phyloP scores from a whole-genome alignment of 1,140 invertebrate genomes.

The Apis florea region DNA sequence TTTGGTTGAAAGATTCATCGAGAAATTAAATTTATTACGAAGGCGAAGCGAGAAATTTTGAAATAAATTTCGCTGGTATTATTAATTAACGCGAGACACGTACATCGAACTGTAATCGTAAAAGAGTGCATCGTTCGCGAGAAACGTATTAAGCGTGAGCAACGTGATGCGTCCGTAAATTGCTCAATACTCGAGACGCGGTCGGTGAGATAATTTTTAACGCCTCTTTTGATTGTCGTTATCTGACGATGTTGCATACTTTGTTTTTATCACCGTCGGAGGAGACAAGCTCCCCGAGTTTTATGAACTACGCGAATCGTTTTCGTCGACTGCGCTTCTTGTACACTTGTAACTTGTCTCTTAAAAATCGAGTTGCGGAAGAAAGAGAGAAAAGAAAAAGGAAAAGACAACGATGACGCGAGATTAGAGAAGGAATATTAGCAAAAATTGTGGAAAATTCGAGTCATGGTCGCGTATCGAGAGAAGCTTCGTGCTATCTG shows the following conservation, averaged over 20 bases:
- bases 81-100: too few relatives aligned
- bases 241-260: constrained; percentile 29
- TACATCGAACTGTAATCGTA: not conserved
- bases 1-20: too few relatives aligned
- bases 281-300: not conserved
- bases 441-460: not conserved
- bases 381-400: too few relatives aligned
- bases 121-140: not conserved
- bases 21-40: too few relatives aligned
- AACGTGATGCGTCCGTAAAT: constrained; percentile 3
- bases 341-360: too few relatives aligned
- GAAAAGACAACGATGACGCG: not conserved
- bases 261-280: not conserved
- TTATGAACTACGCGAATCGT: not conserved
- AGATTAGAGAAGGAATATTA: not conserved
- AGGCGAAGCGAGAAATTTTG: too few relatives aligned
- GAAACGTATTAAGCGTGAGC: not conserved
- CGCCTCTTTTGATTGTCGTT: constrained; percentile 32
- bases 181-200: constrained; percentile 26
- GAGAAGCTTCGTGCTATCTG: constrained; percentile 43
- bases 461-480: not conserved
- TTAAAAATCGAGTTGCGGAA: not conserved
- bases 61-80: too few relatives aligned
- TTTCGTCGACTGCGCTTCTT: not conserved
- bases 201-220: constrained; percentile 33